Evolutionary conservation across 2,888 invertebrate species (phyloP), one percentile per base, ranked within the genome.

Genomic region (Apoderus coryli): DNA sequence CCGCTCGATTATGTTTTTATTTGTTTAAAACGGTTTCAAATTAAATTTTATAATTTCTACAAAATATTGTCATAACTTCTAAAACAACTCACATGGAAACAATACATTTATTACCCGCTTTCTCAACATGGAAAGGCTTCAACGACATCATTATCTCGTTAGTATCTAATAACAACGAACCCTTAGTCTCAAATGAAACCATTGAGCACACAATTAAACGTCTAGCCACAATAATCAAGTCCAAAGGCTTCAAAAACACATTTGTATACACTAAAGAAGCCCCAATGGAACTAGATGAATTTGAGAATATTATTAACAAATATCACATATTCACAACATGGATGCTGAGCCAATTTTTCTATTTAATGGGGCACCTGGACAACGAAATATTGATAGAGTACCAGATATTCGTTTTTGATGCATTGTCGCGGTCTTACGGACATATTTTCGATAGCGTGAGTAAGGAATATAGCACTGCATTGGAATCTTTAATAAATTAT

Each of bases 261-360:
- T 57, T 70, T 31, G 63, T 69, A 1, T 66, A 63, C 26, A 53
- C 60, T 25, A 52, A 59, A 22, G 62, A 67, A 27, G 52, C 57
- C 2, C 57, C 56, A 35, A 55, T 60, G 41, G 59, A 63, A 14
- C 63, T 62, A 37, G 50, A 54, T 23, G 59, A 63, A 41, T 66
- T 67, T 43, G 52, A 57, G 44, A 54, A 34, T 13, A 45, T 55
- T 16, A 45, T 49, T 27, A 41, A 48, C 29, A 52, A 53, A 35
- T 57, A 58, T 41, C 46, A 50, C 50, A 59, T 69, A 2, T 76
- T 75, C 41, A 70, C 71, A 31, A 66, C 65, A 10, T 77, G 76
- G 76, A 51, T 76, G 2, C 57, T 76, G 31, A 76, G 75, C n/a
- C 60, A 68, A 46, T 58, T 76, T 43, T 74, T 74, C 49, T 70